These are phyloP conservation scores for Aphidoletes aphidimyza DNA, from an alignment of 2,888 invertebrate genomes.

Conservation along the genomic window DNA sequence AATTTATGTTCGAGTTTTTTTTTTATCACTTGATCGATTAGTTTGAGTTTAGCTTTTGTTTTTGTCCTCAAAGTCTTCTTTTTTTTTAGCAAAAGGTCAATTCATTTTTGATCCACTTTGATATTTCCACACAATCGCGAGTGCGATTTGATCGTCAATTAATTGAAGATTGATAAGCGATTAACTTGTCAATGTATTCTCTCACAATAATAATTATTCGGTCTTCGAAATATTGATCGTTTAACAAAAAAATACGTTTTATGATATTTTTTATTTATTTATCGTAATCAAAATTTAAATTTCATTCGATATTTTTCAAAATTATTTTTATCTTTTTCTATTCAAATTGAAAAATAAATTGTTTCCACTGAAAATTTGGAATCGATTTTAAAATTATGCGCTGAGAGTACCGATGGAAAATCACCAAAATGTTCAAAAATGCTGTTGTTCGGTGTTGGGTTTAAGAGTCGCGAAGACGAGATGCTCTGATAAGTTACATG, in stretches of 20 bases:
- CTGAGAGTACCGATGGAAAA: too few relatives aligned
- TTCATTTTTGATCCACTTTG: not conserved
- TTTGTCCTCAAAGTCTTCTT: not conserved
- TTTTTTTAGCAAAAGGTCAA: constrained; percentile 10
- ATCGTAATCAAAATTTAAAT: too few relatives aligned
- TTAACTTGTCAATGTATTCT: not conserved
- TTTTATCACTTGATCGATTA: constrained; percentile 1
- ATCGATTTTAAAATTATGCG: too few relatives aligned
- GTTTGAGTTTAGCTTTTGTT: not conserved
- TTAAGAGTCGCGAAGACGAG: not conserved
- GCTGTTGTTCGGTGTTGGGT: not conserved
- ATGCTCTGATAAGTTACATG: constrained; percentile 27
- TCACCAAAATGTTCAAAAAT: not conserved
- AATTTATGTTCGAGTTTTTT: not conserved
- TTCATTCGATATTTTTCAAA: too few relatives aligned
- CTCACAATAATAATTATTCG: not conserved
- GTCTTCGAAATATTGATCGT: not conserved
- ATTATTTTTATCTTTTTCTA: too few relatives aligned
- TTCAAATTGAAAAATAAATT: too few relatives aligned
- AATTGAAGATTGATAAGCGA: not conserved
- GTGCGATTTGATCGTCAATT: not conserved
- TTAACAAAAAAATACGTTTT: not conserved
- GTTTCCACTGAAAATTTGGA: too few relatives aligned
- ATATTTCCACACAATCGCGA: constrained; percentile 35
- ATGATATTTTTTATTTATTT: not conserved